Evolutionary conservation across 2,113 vertebrate species (phyloP).

Genomic region (Tenebrosternarchus preto): DNA sequence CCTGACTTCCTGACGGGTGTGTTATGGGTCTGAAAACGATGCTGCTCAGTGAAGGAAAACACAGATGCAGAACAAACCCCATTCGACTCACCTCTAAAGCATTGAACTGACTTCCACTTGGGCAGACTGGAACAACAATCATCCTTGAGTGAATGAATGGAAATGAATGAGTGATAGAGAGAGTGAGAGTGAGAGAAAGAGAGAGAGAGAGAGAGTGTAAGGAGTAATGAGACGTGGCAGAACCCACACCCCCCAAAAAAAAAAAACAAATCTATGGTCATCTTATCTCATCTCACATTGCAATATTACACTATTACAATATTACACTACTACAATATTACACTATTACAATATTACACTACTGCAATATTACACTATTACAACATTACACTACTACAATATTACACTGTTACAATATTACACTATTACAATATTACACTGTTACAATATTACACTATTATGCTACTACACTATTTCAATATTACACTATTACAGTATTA

Average conservation of each 20-base stretch:
- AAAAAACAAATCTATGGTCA: background rate
- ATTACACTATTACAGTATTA: too few species aligned
- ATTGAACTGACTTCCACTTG: constrained; percentile 4
- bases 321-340: too few species aligned
- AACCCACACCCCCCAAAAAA: constrained; percentile 42
- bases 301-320: too few species aligned
- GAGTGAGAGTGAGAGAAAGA: background rate
- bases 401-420: too few species aligned
- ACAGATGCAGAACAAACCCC: background rate
- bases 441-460: too few species aligned
- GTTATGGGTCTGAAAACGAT: background rate
- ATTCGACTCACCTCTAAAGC: constrained; percentile 26
- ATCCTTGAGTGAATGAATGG: constrained; percentile 30
- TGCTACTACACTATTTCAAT: too few species aligned
- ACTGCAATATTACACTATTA: too few species aligned
- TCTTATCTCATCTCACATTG: too few species aligned
- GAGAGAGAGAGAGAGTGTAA: background rate
- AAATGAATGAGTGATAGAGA: background rate
- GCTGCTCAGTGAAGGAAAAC: background rate
- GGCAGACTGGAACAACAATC: constrained; percentile 42
- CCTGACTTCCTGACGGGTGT: background rate
- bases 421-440: too few species aligned
- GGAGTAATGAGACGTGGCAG: constrained; percentile 67
- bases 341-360: too few species aligned
- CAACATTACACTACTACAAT: too few species aligned